These are phyloP conservation scores for Mayetiola destructor DNA, from an alignment of 2,888 invertebrate genomes.

Conservation along the genomic window DNA sequence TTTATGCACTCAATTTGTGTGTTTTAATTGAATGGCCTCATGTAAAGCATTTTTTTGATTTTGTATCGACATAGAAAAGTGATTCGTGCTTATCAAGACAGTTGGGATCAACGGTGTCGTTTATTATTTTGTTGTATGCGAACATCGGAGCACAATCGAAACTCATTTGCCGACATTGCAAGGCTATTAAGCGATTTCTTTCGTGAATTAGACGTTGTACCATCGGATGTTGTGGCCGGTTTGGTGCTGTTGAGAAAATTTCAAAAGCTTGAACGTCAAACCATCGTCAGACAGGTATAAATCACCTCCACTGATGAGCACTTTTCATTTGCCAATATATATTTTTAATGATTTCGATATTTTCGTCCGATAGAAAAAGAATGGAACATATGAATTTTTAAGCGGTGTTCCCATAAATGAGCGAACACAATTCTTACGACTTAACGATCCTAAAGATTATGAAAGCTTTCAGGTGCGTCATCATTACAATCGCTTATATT, in stretches of 20 bases:
- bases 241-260: constrained; percentile 62
- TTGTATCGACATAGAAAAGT: constrained; percentile 70
- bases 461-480: constrained; percentile 41
- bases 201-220: constrained; percentile 74
- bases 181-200: constrained; percentile 72
- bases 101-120: constrained; percentile 72
- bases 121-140: constrained; percentile 71
- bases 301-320: too few species aligned
- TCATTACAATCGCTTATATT: neutral
- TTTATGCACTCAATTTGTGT: too few species aligned
- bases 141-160: constrained; percentile 58
- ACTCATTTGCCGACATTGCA: constrained; percentile 74
- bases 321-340: too few species aligned
- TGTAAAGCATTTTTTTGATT: too few species aligned
- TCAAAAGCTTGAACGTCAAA: constrained; percentile 62
- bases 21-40: too few species aligned
- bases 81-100: constrained; percentile 70
- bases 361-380: constrained; percentile 55
- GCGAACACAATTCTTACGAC: constrained; percentile 61
- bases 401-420: constrained; percentile 75
- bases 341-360: too few species aligned
- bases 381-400: constrained; percentile 71
- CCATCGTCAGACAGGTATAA: constrained; percentile 51
- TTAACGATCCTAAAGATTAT: constrained; percentile 57
- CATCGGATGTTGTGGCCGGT: constrained; percentile 75